Percentiles rank a stretch among this genome's conserved stretches.
Conservation (phyloP, 2,113 vertebrate genomes). For the Prionailurus viverrinus region DNA sequence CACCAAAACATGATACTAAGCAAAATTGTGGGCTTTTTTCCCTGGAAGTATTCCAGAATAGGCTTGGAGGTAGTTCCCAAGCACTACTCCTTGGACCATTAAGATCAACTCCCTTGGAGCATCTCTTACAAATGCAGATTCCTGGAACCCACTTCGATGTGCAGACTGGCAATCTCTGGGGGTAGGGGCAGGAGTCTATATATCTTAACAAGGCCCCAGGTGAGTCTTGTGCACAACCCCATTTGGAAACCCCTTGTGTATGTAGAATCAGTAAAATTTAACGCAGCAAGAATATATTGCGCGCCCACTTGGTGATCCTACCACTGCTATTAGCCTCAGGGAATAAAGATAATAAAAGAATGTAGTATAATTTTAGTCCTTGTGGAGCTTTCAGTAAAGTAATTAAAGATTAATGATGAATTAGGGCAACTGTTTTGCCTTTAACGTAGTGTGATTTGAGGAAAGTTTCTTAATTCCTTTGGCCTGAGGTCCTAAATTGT, state of each 20-base stretch:
- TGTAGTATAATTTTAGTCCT: conserved; percentile 9
- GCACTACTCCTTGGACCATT: conserved; percentile 42
- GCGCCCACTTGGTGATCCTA: neutral
- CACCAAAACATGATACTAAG: conserved; percentile 54
- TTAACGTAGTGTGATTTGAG: conserved; percentile 23
- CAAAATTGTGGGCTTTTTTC: conserved; percentile 11
- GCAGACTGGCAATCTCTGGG: neutral
- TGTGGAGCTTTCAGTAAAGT: neutral
- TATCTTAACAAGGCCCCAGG: neutral
- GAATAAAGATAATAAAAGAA: conserved; percentile 39
- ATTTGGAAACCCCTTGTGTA: neutral
- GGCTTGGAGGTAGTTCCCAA: neutral
- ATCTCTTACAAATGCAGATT: conserved; percentile 46
- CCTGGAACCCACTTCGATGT: neutral
- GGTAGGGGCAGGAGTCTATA: neutral
- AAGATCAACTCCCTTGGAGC: conserved; percentile 20
- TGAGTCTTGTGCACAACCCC: neutral
- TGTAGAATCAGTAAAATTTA: neutral
- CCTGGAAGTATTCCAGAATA: conserved; percentile 25
- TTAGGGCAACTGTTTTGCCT: conserved; percentile 32
- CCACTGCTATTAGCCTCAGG: neutral
- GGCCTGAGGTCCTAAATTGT: neutral
- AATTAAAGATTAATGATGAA: conserved; percentile 67
- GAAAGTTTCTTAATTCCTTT: conserved; percentile 25
- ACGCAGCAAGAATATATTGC: neutral